Percentiles rank a stretch among this genome's conserved stretches.
Evolutionary conservation across 2,888 invertebrate species (phyloP).

Genomic region (Eupeodes latifasciatus): DNA sequence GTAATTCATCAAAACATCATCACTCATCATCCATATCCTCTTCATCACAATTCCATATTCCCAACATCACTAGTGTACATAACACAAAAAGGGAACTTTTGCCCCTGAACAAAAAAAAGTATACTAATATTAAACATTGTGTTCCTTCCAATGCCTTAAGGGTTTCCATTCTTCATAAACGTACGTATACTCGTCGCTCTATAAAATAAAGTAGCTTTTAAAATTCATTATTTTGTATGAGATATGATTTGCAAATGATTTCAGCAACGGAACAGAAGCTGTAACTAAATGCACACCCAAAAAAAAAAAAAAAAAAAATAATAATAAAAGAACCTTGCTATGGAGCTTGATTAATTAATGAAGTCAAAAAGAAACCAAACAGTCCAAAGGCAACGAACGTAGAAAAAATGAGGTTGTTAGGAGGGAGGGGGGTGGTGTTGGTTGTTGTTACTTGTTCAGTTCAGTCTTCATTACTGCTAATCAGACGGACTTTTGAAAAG

Average conservation of each 20-base stretch:
- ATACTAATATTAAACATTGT: slow-evolving; percentile 6
- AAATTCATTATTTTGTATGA: slow-evolving; percentile 39
- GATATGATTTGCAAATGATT: slow-evolving; percentile 27
- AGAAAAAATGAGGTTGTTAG: no score
- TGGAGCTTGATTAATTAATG: slow-evolving; percentile 35
- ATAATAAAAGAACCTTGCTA: not conserved
- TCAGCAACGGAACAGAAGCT: slow-evolving; percentile 18
- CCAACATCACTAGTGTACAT: not conserved
- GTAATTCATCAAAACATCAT: slow-evolving; percentile 67
- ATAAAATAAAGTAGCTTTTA: slow-evolving; percentile 27
- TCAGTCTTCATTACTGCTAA: not conserved
- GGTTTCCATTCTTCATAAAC: not conserved
- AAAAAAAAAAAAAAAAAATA: not conserved
- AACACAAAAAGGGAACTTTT: not conserved
- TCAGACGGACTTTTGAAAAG: slow-evolving; percentile 24
- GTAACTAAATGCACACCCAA: not conserved
- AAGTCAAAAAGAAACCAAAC: slow-evolving; percentile 21
- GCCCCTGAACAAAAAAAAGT: slow-evolving; percentile 31
- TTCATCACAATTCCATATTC: not conserved
- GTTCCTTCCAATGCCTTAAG: slow-evolving; percentile 22
- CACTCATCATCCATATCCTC: slow-evolving; percentile 45
- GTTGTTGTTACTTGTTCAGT: not conserved
- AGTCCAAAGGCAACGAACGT: not conserved
- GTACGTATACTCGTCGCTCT: not conserved
- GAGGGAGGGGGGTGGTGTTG: not conserved